A percentile compares a stretch with the other conserved stretches of the same genome.
Evolutionary conservation across 2,113 vertebrate species (phyloP).

Genomic region (Chaetodon trifascialis): DNA sequence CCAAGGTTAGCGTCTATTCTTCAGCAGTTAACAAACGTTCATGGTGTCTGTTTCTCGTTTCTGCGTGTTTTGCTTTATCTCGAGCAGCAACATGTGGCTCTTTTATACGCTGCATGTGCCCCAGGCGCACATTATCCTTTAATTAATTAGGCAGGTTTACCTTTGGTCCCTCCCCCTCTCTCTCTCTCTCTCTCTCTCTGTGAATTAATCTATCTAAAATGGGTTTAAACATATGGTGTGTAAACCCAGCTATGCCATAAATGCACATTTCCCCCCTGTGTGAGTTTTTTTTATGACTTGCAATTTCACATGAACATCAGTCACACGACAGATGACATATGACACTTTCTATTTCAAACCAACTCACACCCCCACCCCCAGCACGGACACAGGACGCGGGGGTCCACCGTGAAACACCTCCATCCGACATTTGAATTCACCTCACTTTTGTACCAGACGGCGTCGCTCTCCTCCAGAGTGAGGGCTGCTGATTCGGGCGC

Average conservation of each 20-base stretch:
- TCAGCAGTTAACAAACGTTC: neutral
- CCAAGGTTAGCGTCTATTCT: neutral
- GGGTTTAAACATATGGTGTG: neutral
- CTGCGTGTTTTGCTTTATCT: neutral
- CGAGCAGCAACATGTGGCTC: neutral
- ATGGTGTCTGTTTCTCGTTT: neutral
- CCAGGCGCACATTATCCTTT: constrained; percentile 13
- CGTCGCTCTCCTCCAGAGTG: constrained; percentile 38
- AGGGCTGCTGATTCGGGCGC: neutral
- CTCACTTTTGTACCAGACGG: constrained; percentile 32
- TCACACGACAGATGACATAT: too few species aligned
- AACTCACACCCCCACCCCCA: too few species aligned
- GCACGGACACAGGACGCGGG: too few species aligned
- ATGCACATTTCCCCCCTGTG: neutral
- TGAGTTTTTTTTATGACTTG: too few species aligned
- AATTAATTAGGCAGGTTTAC: constrained; percentile 36
- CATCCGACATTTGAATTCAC: too few species aligned
- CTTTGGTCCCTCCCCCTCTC: neutral
- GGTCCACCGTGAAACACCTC: too few species aligned
- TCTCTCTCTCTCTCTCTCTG: neutral
- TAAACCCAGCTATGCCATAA: neutral
- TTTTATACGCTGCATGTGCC: neutral
- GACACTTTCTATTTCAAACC: too few species aligned
- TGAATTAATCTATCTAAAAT: neutral
- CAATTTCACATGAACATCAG: too few species aligned